Evolutionary conservation across 2,113 vertebrate genomes (phyloP).

Genomic region (Malurus elegans): DNA sequence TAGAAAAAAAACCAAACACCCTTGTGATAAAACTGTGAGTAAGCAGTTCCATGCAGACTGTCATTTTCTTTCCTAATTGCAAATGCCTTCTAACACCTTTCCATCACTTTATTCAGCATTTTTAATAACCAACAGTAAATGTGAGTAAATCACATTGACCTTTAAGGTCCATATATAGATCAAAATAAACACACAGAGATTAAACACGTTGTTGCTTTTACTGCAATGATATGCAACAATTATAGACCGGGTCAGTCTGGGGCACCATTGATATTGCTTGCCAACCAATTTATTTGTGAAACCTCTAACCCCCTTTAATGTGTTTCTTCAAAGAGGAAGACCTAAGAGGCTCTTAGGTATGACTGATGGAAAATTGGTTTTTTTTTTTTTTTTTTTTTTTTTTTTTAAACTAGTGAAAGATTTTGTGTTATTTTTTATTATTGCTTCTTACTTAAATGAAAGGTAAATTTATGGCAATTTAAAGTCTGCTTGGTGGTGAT

Average conservation of each 20-base stretch:
- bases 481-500: background rate
- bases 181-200: conserved; percentile 70
- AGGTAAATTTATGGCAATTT: background rate
- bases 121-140: conserved; percentile 72
- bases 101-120: conserved; percentile 70
- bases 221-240: conserved; percentile 66
- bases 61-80: conserved; percentile 68
- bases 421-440: background rate
- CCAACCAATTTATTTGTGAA: conserved; percentile 69
- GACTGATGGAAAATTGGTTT: background rate
- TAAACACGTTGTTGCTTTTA: conserved; percentile 64
- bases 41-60: conserved; percentile 57
- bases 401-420: background rate
- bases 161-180: conserved; percentile 59
- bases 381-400: background rate
- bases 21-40: conserved; percentile 64
- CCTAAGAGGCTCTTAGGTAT: background rate
- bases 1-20: background rate
- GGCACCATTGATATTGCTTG: conserved; percentile 65
- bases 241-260: conserved; percentile 60
- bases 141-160: conserved; percentile 75
- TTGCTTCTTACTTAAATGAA: conserved; percentile 13
- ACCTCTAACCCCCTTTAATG: conserved; percentile 61
- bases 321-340: conserved; percentile 36
- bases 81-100: conserved; percentile 68